A percentile compares a stretch with the other conserved stretches of the same genome.
Evolutionary conservation across 2,797 vertebrate species (phyloP).

Genomic region (Halcyon smyrnensis): DNA sequence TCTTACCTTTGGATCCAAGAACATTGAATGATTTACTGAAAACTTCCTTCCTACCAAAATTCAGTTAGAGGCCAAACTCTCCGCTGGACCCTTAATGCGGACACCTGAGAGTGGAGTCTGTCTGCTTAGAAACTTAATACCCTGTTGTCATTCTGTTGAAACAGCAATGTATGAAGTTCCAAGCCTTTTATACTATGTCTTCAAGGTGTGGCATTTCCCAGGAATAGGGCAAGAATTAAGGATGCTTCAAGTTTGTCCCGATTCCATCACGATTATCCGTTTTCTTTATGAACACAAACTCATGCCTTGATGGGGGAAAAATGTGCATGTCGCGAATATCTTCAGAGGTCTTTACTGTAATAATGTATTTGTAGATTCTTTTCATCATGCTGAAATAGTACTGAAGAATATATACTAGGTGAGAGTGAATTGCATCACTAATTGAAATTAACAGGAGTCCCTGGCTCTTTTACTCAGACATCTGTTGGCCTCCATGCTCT

Average conservation of each 20-base stretch:
- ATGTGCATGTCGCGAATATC: accelerated
- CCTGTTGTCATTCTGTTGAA: not conserved
- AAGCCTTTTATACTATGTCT: not conserved
- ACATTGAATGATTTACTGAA: not conserved
- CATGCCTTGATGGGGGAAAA: not conserved
- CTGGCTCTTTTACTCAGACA: slow-evolving; percentile 3
- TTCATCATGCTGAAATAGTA: not conserved
- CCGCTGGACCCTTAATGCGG: accelerated
- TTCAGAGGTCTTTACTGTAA: not conserved
- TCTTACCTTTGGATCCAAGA: not conserved
- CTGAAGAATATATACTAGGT: not conserved
- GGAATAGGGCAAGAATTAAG: not conserved
- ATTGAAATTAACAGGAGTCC: slow-evolving; percentile 38
- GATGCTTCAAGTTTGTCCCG: not conserved
- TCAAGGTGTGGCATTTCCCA: not conserved
- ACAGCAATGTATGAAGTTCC: not conserved
- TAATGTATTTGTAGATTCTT: not conserved
- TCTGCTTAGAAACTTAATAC: not conserved
- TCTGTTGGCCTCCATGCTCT: slow-evolving; percentile 17
- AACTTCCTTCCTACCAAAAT: not conserved
- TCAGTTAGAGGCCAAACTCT: not conserved
- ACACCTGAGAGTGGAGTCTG: not conserved
- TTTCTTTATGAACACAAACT: not conserved
- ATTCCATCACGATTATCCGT: not conserved
- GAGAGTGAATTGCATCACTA: not conserved